Base-by-base conservation (phyloP, 2,113 vertebrate genomes). In the Phrynosoma platyrhinos region DNA sequence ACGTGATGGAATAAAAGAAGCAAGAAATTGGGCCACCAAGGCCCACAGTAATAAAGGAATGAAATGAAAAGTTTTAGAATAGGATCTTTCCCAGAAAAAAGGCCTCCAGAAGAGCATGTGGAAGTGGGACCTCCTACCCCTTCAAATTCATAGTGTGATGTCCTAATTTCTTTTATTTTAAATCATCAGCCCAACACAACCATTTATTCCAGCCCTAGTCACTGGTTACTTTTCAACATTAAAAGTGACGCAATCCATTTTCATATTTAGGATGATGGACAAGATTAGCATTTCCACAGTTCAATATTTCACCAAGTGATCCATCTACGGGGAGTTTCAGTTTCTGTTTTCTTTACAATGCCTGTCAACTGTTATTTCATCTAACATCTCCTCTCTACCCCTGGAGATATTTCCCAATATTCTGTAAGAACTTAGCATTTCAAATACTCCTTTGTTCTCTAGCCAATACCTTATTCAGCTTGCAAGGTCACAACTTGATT, bases 301-400 rank as follows among this genome's bases (percentile, higher is more conserved):
- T 85, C 72, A 16, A 27, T 94, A 47, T 90, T 92, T 88, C 79
- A 84, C 64, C 83, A 42, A 69, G 88, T 90, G 87, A 75, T 78
- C 62, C 6, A 27, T 78, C 83, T 82, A 81, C 32, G 69, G 64
- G 64, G 58, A 53, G 32, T 21, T 47, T 89, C 52, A 69, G 74
- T 42, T 86, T 84, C 85, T 87, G 75, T 84, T 88, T 77, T 83
- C 64, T 47, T 0, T 66, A 21, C 0, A 0, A 78, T 85, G 74
- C 14, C 66, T 84, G 16, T 13, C 85, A 83, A 47, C 62, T 72
- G 66, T 1, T 81, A 0, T 64, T 55, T 83, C 81, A 91, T 42
- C 64, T 82, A 52, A 42, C 79, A 4, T 27, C 85, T 66, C 55
- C 66, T 91, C 82, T 68, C 78, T 76, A 64, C 78, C 71, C 64